Evolutionary conservation across 2,797 vertebrate species (phyloP), one percentile per base, ranked within the genome.

Genomic region (Eremophila alpestris): DNA sequence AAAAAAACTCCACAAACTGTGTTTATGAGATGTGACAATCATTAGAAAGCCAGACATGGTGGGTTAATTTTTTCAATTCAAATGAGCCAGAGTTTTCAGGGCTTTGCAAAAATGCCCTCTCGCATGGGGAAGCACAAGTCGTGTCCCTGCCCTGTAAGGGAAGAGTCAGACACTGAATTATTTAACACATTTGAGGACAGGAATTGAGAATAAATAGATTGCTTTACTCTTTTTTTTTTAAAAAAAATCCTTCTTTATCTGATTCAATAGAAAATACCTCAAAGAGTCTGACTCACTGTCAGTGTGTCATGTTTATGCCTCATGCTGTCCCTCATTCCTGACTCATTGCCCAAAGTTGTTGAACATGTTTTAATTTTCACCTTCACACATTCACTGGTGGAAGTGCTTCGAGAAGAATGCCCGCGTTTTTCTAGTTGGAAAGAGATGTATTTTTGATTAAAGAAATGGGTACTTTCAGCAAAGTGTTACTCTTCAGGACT

Each of bases 111-210:
- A 85, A 63, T 48, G 24, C 10, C n/a, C 30, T 68, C 22, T 90
- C 1, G 0, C 0, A 1, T 29, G 32, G 38, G 29, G 29, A 65
- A 82, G 49, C 26, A 10, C 0, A 0, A 63, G 38, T 60, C 0
- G 0, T 45, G 52, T n/a, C 32, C 5, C 1, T 65, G 13, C 27
- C 36, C 36, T 24, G 22, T 16, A 29, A 49, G 16, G 19, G 41
- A 54, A 69, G 55, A 67, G 38, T 63, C 7, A 1, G 80, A 38
- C 62, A 24, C 18, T 21, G 49, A 87, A 46, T 54, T 89, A 40
- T 36, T 92, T 77, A 80, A 21, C n/a, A 30, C 2, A 1, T 78
- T 73, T 54, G 41, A 83, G 38, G 73, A 55, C 15, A 56, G 51
- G 29, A 46, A 24, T 21, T 51, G 19, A 79, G 17, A 63, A n/a